Base-by-base conservation (phyloP, 1,140 invertebrate genomes). In the Bombus impatiens region DNA sequence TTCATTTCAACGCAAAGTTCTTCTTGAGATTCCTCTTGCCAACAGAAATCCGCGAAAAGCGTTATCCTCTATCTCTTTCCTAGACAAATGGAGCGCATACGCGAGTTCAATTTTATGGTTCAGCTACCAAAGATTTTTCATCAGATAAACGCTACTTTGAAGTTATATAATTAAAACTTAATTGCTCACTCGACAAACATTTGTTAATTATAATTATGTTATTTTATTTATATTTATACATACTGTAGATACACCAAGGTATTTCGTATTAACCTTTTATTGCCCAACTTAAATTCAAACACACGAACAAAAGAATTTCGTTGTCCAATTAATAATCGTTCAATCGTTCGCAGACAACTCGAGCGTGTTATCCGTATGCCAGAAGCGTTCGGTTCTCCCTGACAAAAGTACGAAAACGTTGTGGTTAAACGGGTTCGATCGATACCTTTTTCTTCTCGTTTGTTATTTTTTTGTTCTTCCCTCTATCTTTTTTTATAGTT, bases 1-100 rank as follows among this genome's bases (percentile, higher is more conserved):
- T 89, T 87, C 84, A 22, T 53, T 53, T 53, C 80, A 42, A 77
- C 67, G 80, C 59, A 37, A 82, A 28, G 18, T 85, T 57, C 40
- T 40, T 42, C 42, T 76, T 8, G 13, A 35, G 65, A 80, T 84
- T 70, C 59, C 71, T 42, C 37, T 28, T 22, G 15, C 68, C 74
- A 32, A 0, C 32, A 3, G 74, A 44, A 40, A 42, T 8, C 40
- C 65, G 15, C 44, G 35, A 40, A 77, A 67, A 68, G 28, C n/a
- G 77, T 72, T 68, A 57, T 62, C 84, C 10, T 53, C 42, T 47
- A 37, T 81, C 71, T 32, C 40, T 65, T 86, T 78, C 47, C 68
- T 40, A 35, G 32, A 37, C 82, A 84, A 78, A 70, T 78, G 32
- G 37, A 62, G n/a, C 37, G 70, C 22, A 13, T 15, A n/a, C 35